phyloP scores from a whole-genome alignment of 2,113 vertebrate genomes.

The Atherinomorus stipes region DNA sequence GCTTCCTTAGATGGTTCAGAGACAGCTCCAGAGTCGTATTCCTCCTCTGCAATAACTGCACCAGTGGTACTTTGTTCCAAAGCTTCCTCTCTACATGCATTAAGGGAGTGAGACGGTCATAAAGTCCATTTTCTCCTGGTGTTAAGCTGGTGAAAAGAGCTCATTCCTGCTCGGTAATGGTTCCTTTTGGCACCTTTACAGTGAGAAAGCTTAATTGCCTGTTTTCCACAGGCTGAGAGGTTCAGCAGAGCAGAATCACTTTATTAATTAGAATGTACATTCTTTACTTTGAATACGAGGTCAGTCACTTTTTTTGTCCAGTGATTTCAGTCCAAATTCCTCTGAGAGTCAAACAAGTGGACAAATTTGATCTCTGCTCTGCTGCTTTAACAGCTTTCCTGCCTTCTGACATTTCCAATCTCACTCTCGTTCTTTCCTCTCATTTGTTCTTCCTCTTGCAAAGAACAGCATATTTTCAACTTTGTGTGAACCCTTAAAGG shows the following conservation, averaged over 20 bases:
- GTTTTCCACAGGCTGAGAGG: conserved; percentile 59
- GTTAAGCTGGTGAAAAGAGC: conserved; percentile 32
- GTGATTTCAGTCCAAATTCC: conserved; percentile 27
- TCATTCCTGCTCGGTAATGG: conserved; percentile 21
- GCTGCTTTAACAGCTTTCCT: not conserved
- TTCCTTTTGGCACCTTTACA: conserved; percentile 57
- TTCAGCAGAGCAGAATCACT: conserved; percentile 57
- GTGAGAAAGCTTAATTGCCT: conserved; percentile 50
- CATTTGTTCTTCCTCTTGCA: too few species aligned
- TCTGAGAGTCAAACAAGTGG: conserved; percentile 31
- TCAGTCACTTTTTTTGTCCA: conserved; percentile 44
- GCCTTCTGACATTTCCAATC: not conserved
- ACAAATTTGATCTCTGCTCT: conserved; percentile 41
- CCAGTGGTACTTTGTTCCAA: conserved; percentile 27
- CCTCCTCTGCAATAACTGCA: conserved; percentile 10
- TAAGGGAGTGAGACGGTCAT: conserved; percentile 2
- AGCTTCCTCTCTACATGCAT: conserved; percentile 9
- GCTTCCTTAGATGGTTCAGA: conserved; percentile 7
- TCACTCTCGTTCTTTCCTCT: not conserved
- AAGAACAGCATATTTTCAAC: too few species aligned
- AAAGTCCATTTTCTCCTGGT: conserved; percentile 26
- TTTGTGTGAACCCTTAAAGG: too few species aligned
- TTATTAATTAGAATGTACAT: conserved; percentile 59
- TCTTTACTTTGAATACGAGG: conserved; percentile 55
- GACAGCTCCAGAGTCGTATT: not conserved